These are phyloP conservation scores for Lepilemur ruficaudatus DNA, from an alignment of 2,797 vertebrate species.

Conservation along the genomic window DNA sequence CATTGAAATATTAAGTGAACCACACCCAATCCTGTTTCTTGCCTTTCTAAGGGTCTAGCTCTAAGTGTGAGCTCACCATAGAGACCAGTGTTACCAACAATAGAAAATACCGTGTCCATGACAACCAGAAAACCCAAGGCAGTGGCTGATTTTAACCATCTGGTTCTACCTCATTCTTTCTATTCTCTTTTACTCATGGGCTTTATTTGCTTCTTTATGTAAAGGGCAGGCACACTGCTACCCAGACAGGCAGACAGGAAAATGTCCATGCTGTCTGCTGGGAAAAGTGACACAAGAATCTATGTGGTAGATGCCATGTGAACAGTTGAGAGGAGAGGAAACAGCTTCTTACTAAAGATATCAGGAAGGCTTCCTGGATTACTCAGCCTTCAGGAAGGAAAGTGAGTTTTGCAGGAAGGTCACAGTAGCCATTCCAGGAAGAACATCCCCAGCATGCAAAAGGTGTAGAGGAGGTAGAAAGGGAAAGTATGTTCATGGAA, in stretches of 20 bases:
- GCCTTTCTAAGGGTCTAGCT: conserved; percentile 10
- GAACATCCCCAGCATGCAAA: neutral
- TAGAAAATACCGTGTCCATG: conserved; percentile 68
- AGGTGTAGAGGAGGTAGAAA: neutral
- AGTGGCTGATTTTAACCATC: conserved; percentile 53
- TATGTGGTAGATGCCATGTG: neutral
- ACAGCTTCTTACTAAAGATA: neutral
- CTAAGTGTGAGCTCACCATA: conserved; percentile 52
- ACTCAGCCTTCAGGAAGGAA: neutral
- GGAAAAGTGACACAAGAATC: neutral
- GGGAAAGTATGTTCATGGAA: neutral
- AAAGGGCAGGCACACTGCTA: neutral
- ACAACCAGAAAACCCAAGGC: conserved; percentile 62
- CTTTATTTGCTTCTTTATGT: neutral
- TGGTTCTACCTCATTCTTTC: conserved; percentile 21
- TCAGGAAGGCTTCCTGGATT: neutral
- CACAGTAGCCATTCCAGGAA: neutral
- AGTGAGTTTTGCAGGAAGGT: neutral
- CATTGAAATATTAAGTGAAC: conserved; percentile 24
- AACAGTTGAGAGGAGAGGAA: neutral
- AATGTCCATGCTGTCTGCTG: neutral
- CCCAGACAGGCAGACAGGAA: conserved; percentile 1
- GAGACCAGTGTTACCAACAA: conserved; percentile 59
- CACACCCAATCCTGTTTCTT: neutral
- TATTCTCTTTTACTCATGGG: neutral